A percentile compares a stretch with the other conserved stretches of the same genome.
These are phyloP conservation scores for Myzus persicae DNA, from an alignment of 1,140 invertebrate genomes.

Conservation along the genomic window DNA sequence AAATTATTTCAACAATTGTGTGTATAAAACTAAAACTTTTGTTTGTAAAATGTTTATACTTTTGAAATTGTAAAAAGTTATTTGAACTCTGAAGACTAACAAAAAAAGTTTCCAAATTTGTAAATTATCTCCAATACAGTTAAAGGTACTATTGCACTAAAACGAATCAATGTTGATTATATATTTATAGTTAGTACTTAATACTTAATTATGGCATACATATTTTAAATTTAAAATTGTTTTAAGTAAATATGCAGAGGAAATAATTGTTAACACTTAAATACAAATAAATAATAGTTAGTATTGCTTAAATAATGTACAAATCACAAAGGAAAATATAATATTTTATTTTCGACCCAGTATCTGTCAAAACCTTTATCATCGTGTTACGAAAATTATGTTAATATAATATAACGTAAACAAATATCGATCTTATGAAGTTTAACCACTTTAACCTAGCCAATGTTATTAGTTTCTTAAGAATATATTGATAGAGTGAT, in stretches of 20 bases:
- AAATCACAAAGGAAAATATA: not conserved
- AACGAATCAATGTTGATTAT: not conserved
- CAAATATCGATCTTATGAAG: not conserved
- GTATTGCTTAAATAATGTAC: not conserved
- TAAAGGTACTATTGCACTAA: not conserved
- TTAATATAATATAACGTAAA: not conserved
- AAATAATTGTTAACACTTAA: not conserved
- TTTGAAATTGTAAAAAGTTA: not conserved
- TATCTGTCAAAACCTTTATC: not conserved
- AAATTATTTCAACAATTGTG: constrained; percentile 12
- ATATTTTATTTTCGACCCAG: not conserved
- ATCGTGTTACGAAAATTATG: not conserved
- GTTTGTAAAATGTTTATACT: constrained; percentile 10
- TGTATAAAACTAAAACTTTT: constrained; percentile 19
- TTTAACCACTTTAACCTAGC: not conserved
- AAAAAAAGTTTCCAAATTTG: not conserved
- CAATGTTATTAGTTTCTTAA: not conserved
- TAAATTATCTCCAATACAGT: not conserved
- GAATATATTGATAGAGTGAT: not conserved
- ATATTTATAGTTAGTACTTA: not conserved
- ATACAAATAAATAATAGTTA: not conserved
- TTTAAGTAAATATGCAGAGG: not conserved
- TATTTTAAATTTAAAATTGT: not conserved
- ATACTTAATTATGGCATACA: not conserved
- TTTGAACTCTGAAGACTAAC: not conserved